Conservation (phyloP, 2,113 vertebrate genomes). For the Scatophagus argus region DNA sequence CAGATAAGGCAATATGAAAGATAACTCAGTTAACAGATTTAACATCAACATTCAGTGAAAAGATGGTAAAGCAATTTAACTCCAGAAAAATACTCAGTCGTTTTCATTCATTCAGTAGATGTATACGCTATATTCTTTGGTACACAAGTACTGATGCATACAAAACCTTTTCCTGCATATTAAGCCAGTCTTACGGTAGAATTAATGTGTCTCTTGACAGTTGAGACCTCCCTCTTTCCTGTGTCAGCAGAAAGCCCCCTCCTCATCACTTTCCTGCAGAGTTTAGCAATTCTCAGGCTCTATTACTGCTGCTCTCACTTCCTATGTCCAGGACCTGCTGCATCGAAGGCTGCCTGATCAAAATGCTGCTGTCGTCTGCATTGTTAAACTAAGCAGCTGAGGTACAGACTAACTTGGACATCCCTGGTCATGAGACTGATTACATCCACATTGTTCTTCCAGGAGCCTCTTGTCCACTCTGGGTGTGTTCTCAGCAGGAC, state of each 20-base stretch:
- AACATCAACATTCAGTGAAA: conserved; percentile 18
- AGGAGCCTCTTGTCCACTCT: not conserved
- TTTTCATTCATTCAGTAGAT: conserved; percentile 8
- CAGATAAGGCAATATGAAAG: not conserved
- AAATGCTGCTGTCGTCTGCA: conserved; percentile 56
- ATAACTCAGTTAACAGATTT: conserved; percentile 21
- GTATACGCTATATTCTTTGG: not conserved
- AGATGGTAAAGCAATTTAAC: conserved; percentile 14
- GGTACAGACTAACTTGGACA: conserved; percentile 24
- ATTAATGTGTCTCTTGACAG: conserved; percentile 56
- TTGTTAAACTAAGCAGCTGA: conserved; percentile 23
- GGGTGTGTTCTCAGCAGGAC: not conserved
- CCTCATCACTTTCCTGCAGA: conserved; percentile 59
- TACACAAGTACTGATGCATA: not conserved
- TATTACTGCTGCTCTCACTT: conserved; percentile 58
- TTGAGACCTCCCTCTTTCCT: conserved; percentile 36
- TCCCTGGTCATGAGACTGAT: conserved; percentile 35
- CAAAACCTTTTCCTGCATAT: conserved; percentile 10
- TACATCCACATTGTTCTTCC: conserved; percentile 48
- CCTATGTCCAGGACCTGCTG: conserved; percentile 33
- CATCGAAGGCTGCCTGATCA: conserved; percentile 40
- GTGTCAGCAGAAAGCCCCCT: conserved; percentile 61
- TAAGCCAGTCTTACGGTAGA: conserved; percentile 8
- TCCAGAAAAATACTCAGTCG: not conserved
- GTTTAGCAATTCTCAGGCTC: conserved; percentile 54